Conservation (phyloP, 2,113 vertebrate genomes). For the Gavialis gangeticus region DNA sequence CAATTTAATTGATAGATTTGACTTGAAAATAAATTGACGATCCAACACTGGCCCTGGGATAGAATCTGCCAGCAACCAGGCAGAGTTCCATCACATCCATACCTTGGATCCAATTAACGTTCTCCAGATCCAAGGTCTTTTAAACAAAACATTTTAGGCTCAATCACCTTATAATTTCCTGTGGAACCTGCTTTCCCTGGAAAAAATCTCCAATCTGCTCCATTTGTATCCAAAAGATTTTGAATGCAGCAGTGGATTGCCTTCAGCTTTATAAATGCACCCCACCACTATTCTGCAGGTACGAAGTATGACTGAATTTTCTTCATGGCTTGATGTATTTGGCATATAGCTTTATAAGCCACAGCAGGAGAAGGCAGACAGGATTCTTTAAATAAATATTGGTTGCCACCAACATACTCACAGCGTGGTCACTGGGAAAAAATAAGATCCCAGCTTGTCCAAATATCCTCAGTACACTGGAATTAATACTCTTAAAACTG, state of each 20-base stretch:
- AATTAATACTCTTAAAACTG: too few species aligned
- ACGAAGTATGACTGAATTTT: background rate
- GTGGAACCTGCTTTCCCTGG: background rate
- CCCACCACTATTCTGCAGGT: background rate
- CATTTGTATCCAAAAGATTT: background rate
- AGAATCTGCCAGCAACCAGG: background rate
- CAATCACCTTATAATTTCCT: background rate
- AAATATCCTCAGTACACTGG: too few species aligned
- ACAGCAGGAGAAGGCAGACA: background rate
- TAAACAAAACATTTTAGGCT: rapidly evolving
- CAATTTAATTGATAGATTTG: too few species aligned
- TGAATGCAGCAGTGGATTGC: background rate
- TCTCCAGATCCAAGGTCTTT: background rate
- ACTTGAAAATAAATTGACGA: background rate
- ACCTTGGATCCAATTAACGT: background rate
- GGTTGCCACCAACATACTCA: rapidly evolving
- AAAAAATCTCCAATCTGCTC: background rate
- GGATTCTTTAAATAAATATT: background rate
- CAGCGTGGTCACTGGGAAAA: background rate
- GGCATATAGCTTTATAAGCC: background rate
- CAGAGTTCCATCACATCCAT: background rate
- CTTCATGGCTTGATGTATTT: rapidly evolving
- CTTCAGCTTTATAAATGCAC: background rate
- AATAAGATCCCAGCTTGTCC: background rate
- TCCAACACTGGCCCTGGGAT: background rate